These are phyloP conservation scores for Microtus montanus DNA, from an alignment of 2,113 vertebrate species.

Conservation along the genomic window DNA sequence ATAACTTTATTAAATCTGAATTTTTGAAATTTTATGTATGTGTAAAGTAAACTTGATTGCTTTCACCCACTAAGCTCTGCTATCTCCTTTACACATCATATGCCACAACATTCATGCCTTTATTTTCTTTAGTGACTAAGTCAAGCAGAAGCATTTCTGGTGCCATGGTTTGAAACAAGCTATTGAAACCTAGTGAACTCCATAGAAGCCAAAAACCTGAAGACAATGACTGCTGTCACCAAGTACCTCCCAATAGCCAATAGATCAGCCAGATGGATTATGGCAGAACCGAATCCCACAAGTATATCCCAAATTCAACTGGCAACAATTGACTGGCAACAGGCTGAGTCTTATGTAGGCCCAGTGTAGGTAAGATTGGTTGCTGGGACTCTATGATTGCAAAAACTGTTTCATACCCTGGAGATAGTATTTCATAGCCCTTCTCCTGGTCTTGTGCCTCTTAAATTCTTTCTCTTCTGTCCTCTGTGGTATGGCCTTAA, in stretches of 20 bases:
- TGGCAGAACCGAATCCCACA: background rate
- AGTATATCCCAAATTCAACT: background rate
- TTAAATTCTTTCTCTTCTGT: background rate
- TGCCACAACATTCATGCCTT: fast-evolving
- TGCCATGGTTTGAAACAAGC: background rate
- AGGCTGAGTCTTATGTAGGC: background rate
- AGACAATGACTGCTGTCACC: background rate
- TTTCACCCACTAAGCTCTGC: background rate
- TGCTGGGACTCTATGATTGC: background rate
- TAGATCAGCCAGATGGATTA: background rate
- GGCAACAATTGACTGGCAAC: background rate
- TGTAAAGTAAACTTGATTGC: too few relatives aligned
- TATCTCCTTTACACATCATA: background rate
- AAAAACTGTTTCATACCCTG: background rate
- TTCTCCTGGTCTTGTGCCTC: background rate
- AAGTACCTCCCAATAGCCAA: background rate
- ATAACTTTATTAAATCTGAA: background rate
- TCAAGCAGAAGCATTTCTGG: background rate
- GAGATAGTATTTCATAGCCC: background rate
- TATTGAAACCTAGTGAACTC: background rate
- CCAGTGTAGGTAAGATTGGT: background rate
- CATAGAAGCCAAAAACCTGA: background rate
- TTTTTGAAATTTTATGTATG: background rate
- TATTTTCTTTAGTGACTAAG: background rate
- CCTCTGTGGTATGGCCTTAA: background rate